Conservation (phyloP, 2,888 invertebrate genomes). For the Melanostoma scalare region DNA sequence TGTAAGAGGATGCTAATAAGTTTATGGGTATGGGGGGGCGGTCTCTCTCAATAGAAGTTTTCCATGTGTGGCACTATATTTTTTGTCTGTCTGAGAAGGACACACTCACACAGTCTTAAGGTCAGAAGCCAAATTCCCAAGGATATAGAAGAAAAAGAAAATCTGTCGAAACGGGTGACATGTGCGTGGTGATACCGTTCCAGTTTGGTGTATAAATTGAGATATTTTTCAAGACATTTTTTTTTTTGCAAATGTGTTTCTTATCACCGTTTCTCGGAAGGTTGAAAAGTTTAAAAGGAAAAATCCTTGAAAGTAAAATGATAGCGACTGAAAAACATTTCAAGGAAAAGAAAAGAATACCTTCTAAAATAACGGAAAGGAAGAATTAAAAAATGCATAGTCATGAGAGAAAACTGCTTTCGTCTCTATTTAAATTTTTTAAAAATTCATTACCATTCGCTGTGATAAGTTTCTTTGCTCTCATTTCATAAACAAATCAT, state of each 20-base stretch:
- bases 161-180: constrained; percentile 27
- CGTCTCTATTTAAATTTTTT: no score
- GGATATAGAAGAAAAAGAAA: background rate
- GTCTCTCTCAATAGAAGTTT: background rate
- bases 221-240: constrained; percentile 34
- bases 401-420: no score
- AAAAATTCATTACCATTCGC: no score
- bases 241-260: constrained; percentile 5
- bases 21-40: constrained; percentile 3
- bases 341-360: no score
- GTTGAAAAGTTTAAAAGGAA: background rate
- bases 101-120: constrained; percentile 10
- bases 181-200: background rate
- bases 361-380: no score
- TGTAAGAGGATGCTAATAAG: constrained; percentile 39
- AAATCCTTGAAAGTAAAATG: background rate
- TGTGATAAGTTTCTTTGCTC: no score
- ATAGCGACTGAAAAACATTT: no score
- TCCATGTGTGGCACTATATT: constrained; percentile 15
- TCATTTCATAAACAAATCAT: no score
- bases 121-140: constrained; percentile 30
- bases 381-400: no score
- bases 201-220: constrained; percentile 38
- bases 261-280: constrained; percentile 3
- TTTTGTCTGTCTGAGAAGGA: constrained; percentile 1